Base-by-base conservation (phyloP, 2,888 invertebrate genomes). In the Epinotia nisella region DNA sequence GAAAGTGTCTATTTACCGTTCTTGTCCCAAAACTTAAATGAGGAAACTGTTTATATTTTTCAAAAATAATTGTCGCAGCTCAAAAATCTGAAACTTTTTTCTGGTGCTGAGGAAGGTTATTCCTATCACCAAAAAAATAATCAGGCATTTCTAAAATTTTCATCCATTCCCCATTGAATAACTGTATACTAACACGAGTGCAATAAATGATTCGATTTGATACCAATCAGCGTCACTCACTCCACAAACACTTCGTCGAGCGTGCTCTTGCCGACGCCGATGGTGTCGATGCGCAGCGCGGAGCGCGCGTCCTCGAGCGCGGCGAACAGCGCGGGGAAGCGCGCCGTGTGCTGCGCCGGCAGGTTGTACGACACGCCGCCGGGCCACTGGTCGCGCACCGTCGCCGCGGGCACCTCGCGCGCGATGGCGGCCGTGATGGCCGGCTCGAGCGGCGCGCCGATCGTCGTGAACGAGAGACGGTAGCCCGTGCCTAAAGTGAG, bases 201-300 rank as follows among this genome's bases (percentile, higher is more conserved):
- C n/a, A n/a, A n/a, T n/a, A n/a, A n/a, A n/a, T n/a, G n/a, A n/a
- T n/a, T n/a, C n/a, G n/a, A n/a, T n/a, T n/a, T n/a, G n/a, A n/a
- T n/a, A n/a, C n/a, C n/a, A n/a, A n/a, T n/a, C n/a, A n/a, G n/a
- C n/a, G 10, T 19, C 84, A 56, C 89, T 89, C 83, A 96, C 97
- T 95, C 97, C 65, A 98, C 86, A 86, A 98, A 98, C 1, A 99
- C 98, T 88, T 99, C 98, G 87, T 99, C 99, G 81, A 99, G 94
- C 0, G 98, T 98, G 0, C 98, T 98, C 19, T 97, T 95, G 0
- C 98, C 97, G 0, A 98, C 95, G 0, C 98, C 97, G 72, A 98
- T 96, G 10, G 96, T 96, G 62, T 95, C 94, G 59, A 98, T 95
- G 0, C 95, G 95, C n/a, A 97, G 89, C 4, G 91, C 83, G 0